Conservation (phyloP, 2,797 vertebrate species). For the Micromesistius poutassou region DNA sequence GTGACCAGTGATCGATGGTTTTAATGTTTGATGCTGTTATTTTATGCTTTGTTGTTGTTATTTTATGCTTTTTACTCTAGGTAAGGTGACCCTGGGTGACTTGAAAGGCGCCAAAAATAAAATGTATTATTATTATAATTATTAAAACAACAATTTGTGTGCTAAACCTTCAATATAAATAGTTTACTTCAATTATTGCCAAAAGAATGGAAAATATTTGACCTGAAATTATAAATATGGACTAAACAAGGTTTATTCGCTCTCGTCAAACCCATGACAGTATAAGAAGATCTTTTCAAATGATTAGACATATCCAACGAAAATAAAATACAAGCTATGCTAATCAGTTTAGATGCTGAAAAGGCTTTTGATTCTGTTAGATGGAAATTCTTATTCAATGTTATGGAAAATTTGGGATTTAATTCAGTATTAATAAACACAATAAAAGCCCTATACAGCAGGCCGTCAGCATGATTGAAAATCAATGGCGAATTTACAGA, state of each 20-base stretch:
- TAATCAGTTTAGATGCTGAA: neutral
- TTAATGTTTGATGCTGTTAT: too few relatives aligned
- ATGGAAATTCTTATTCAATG: neutral
- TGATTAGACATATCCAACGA: conserved; percentile 3
- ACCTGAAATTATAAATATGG: neutral
- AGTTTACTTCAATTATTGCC: neutral
- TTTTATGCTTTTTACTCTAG: too few relatives aligned
- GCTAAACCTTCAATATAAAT: neutral
- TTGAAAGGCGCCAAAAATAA: too few relatives aligned
- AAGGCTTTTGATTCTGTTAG: neutral
- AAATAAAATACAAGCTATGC: conserved; percentile 1
- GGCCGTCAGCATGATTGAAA: neutral
- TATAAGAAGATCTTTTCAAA: conserved; percentile 1
- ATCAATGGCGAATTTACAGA: neutral
- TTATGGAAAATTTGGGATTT: neutral
- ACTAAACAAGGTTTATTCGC: neutral
- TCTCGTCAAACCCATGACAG: neutral
- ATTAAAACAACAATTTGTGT: too few relatives aligned
- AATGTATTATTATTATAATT: too few relatives aligned
- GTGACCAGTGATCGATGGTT: too few relatives aligned
- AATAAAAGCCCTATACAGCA: neutral
- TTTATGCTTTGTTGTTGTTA: too few relatives aligned
- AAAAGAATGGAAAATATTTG: neutral
- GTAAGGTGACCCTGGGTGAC: too few relatives aligned
- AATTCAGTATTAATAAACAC: neutral